Base-by-base conservation (phyloP, 2,888 invertebrate genomes). In the Limnephilus marmoratus region DNA sequence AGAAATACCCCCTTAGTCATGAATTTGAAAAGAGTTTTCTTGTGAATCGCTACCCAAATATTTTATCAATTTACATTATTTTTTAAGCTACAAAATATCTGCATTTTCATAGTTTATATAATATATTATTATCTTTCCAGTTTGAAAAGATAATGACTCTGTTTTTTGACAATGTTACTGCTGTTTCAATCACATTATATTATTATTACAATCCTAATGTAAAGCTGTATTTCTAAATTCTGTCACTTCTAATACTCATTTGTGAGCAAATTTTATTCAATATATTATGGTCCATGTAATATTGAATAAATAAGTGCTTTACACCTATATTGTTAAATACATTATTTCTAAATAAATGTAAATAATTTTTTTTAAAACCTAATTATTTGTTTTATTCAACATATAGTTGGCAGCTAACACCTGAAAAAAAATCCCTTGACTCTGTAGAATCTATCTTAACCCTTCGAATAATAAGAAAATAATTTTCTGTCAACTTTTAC, bases 301-400 rank as follows among this genome's bases (percentile, higher is more conserved):
- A 83, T 83, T 83, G 37, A 83, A 83, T 83, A 83, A 83, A 83
- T 83, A 7, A 83, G 34, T 83, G 83, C 83, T 83, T 24, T 83
- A 37, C 34, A 68, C 18, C 3, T 37, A 37, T 83, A 37, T 37
- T 83, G 18, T 15, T 83, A 83, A 31, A 83, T 83, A 37, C 29
- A 83, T 83, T 83, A 83, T 86, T 86, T 86, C 45, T 18, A 86
- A 86, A 86, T 86, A 29, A 45, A 86, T 86, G 86, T 86, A 86
- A 86, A 86, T 86, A 86, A 45, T 49, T 49, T 86, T 86, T 86
- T 86, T 86, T 49, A 49, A 86, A 86, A 86, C 45, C 45, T 29
- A 68, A 24, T 68, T 68, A 2, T 68, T 68, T 68, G 9, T n/a
- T 24, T 68, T 68, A 68, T 68, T 68, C 2, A n/a, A 24, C 5